These are phyloP conservation scores for Noctua comes DNA, from an alignment of 2,888 invertebrate genomes.

Conservation along the genomic window DNA sequence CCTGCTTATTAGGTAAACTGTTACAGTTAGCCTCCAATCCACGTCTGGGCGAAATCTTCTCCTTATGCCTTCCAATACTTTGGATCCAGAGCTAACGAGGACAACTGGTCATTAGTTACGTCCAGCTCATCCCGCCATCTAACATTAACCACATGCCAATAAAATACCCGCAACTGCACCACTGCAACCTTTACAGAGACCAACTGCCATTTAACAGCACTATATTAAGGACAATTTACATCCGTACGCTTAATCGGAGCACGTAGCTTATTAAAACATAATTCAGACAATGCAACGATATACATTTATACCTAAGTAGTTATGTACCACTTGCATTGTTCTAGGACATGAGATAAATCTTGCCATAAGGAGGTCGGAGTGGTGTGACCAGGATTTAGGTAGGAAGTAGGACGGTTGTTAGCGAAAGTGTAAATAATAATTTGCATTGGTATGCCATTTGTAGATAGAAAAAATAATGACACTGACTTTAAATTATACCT, in stretches of 20 bases:
- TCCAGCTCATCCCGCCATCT: too few relatives aligned
- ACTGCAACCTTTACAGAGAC: conserved; percentile 7
- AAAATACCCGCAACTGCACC: not conserved
- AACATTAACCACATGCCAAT: not conserved
- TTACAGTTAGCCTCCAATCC: too few relatives aligned
- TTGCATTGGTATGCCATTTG: not conserved
- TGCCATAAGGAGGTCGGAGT: conserved; percentile 60
- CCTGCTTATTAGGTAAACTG: too few relatives aligned
- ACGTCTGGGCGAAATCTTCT: too few relatives aligned
- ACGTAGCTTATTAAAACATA: conserved; percentile 65
- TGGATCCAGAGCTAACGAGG: too few relatives aligned
- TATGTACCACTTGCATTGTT: conserved; percentile 69
- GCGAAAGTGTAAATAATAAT: conserved; percentile 2
- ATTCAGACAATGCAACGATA: conserved; percentile 63
- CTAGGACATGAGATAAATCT: conserved; percentile 72
- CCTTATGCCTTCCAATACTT: too few relatives aligned
- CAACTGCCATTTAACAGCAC: conserved; percentile 24
- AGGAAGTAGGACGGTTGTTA: conserved; percentile 12
- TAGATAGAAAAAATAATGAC: not conserved
- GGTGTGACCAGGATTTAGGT: conserved; percentile 30
- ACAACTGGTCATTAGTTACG: too few relatives aligned
- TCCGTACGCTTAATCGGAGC: conserved; percentile 37
- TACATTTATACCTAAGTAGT: conserved; percentile 1
- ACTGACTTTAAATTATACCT: not conserved
- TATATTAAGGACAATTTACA: conserved; percentile 49